Conservation (phyloP, 2,797 vertebrate species). For the Austrolebias charrua region DNA sequence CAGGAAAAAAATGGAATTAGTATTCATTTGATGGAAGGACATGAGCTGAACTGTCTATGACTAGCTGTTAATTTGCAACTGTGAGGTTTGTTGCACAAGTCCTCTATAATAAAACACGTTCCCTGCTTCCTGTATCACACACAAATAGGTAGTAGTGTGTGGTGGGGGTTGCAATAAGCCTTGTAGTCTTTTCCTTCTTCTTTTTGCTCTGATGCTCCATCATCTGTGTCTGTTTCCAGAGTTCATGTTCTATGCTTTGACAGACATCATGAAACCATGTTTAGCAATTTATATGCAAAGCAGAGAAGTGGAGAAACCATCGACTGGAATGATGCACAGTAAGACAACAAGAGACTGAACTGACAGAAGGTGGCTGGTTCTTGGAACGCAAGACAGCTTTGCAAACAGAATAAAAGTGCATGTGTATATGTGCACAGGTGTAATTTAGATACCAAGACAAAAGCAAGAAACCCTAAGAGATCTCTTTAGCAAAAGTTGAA, state of each 20-base stretch:
- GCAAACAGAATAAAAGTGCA: constrained; percentile 17
- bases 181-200: constrained; percentile 19
- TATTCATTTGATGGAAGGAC: constrained; percentile 25
- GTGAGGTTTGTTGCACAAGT: constrained; percentile 13
- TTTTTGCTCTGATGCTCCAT: constrained; percentile 24
- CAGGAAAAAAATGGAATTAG: constrained; percentile 17
- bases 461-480: constrained; percentile 21
- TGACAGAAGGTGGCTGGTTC: constrained; percentile 47
- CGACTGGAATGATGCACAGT: constrained; percentile 35
- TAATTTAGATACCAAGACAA: constrained; percentile 16
- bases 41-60: constrained; percentile 6
- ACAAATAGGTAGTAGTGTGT: background rate
- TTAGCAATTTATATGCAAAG: constrained; percentile 74
- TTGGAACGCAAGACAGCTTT: constrained; percentile 37
- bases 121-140: constrained; percentile 1
- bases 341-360: constrained; percentile 44
- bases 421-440: background rate
- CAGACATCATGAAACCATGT: constrained; percentile 55
- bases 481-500: constrained; percentile 28
- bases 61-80: constrained; percentile 4
- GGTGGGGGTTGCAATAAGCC: constrained; percentile 1
- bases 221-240: constrained; percentile 29
- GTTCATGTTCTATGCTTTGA: constrained; percentile 28
- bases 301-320: constrained; percentile 56
- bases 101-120: constrained; percentile 7